These are phyloP conservation scores for Gorsachius goisagi DNA, from an alignment of 2,113 vertebrate species.

Conservation along the genomic window DNA sequence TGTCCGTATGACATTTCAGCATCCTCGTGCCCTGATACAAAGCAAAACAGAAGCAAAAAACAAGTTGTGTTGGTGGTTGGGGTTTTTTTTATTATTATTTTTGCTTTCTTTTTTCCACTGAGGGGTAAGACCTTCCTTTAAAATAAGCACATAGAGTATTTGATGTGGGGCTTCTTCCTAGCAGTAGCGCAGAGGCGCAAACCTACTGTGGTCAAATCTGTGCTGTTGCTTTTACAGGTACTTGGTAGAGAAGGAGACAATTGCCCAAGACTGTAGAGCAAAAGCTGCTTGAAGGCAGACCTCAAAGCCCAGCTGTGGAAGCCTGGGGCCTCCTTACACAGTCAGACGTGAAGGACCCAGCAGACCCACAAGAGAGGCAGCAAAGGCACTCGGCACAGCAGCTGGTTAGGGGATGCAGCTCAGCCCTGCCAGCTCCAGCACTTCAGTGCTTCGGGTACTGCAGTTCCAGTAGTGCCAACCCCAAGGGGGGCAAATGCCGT, in stretches of 20 bases:
- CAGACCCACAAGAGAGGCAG: background rate
- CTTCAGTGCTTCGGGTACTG: background rate
- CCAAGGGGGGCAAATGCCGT: background rate
- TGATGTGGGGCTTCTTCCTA: background rate
- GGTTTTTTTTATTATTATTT: too few species aligned
- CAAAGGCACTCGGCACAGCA: background rate
- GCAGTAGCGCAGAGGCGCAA: background rate
- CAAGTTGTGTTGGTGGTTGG: background rate
- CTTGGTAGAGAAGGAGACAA: background rate
- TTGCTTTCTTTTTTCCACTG: background rate
- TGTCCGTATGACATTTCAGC: background rate
- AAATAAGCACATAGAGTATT: background rate
- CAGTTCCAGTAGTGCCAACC: background rate
- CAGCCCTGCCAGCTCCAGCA: background rate
- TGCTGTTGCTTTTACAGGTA: background rate
- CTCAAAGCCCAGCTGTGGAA: background rate
- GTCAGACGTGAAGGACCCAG: background rate
- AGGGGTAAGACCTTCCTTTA: background rate
- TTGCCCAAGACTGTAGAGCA: background rate
- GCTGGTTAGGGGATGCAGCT: background rate
- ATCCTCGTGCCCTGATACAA: background rate
- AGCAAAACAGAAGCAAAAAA: background rate
- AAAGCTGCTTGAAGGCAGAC: background rate
- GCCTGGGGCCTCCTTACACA: background rate
- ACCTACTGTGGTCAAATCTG: background rate